Base-by-base conservation (phyloP, 2,113 vertebrate genomes). In the Protobothrops mucrosquamatus region DNA sequence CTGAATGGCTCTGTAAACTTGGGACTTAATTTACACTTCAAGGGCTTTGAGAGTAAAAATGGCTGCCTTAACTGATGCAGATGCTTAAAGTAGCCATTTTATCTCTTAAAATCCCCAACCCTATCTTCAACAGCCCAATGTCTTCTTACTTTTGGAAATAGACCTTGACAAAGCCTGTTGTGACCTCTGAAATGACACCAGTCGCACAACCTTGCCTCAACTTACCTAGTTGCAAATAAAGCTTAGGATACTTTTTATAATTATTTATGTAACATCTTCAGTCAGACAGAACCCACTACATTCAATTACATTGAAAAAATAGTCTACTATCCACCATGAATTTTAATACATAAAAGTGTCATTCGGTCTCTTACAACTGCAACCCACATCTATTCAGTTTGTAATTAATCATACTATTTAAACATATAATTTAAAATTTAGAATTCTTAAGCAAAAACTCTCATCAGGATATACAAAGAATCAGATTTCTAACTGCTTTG, bases 401-500 rank as follows among this genome's bases (percentile, higher is more conserved):
- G 39, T 93, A 87, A 91, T 91, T 81, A n/a, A 90, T 85, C 74
- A 74, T 24, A 91, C 89, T 90, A 89, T 48, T 90, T 85, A 96
- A 93, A 88, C n/a, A 69, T 89, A 93, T 86, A 94, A 93, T 92
- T 51, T 87, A 95, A 93, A 54, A 59, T 91, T 59, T 74, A n/a
- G 86, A 92, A 95, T 91, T 93, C 89, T 91, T 91, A 92, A 94
- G 2, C 0, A 96, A 81, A 2, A 93, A 69, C 59, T 51, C 48
- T 3, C 20, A 57, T 34, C 89, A 61, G 9, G 61, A 89, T 93
- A 69, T 95, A 59, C 61, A 51, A 95, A 88, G 39, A 95, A 51
- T 89, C 9, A 56, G 87, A 22, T 57, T 92, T 56, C 43, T 52
- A 92, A 94, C 89, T 10, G 93, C 39, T 89, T 92, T 91, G 39